These are phyloP conservation scores for Brachyalestes nurse DNA, from an alignment of 2,797 vertebrate species.

Conservation along the genomic window DNA sequence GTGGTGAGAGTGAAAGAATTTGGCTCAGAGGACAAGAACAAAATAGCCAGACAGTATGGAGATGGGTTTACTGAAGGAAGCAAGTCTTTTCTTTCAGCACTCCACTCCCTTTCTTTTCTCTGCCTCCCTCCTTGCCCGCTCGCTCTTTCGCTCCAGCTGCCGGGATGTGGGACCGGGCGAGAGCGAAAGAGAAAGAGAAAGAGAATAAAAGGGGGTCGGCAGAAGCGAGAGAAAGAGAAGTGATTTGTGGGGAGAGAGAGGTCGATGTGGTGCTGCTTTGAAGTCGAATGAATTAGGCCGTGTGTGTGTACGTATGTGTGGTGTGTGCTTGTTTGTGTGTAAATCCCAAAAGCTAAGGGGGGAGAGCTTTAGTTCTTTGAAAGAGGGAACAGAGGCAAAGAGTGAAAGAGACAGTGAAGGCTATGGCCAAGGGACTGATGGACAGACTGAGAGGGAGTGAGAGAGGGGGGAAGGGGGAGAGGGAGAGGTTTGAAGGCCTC, in stretches of 20 bases:
- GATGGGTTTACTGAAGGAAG: conserved; percentile 56
- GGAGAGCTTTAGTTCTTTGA: conserved; percentile 57
- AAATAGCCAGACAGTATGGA: conserved; percentile 45
- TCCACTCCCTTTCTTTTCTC: conserved; percentile 41
- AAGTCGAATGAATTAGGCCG: conserved; percentile 58
- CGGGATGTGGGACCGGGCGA: conserved; percentile 49
- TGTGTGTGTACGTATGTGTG: conserved; percentile 44
- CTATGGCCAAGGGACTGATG: conserved; percentile 55
- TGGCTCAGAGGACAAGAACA: conserved; percentile 43
- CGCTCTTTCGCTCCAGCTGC: conserved; percentile 54
- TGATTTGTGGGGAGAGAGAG: conserved; percentile 61
- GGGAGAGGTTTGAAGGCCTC: conserved; percentile 48
- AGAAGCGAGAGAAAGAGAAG: conserved; percentile 58
- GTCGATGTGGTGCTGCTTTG: conserved; percentile 62
- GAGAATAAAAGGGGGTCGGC: conserved; percentile 55
- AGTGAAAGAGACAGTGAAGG: conserved; percentile 55
- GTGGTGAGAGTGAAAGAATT: conserved; percentile 38
- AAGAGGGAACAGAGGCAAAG: conserved; percentile 54
- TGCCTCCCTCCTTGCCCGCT: conserved; percentile 37
- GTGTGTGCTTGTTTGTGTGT: conserved; percentile 48
- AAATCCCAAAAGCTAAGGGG: conserved; percentile 62
- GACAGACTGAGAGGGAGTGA: conserved; percentile 42
- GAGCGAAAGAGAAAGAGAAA: conserved; percentile 52
- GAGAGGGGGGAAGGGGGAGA: conserved; percentile 28
- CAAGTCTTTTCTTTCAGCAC: conserved; percentile 49